Evolutionary conservation across 2,113 vertebrate genomes (phyloP), one percentile per base, ranked within the genome.

Genomic region (Proteles cristata): DNA sequence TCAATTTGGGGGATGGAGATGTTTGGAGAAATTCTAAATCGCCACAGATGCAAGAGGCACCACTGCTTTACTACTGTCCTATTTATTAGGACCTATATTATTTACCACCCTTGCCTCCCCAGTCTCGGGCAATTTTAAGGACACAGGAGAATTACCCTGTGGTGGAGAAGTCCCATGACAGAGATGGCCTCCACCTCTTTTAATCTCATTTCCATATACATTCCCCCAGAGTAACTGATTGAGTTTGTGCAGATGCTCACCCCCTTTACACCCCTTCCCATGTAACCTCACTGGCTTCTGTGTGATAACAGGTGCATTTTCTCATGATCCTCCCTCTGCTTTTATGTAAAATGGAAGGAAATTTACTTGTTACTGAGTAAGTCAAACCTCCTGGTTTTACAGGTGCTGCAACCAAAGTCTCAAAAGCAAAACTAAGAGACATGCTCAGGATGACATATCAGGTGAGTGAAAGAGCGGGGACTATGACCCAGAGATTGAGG

Each of bases 271-370:
- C 10, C 50, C 9, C 14, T 92, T 76, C 25, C 17, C 55, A 45
- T 3, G 6, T 90, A 95, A 26, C 15, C 31, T 63, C 9, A 0
- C 65, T 82, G 76, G 69, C 14, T 4, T 63, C 58, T 66, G 43
- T 39, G 69, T 25, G 9, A 26, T 61, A 53, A 79, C 17, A 88
- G 91, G 93, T 97, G 71, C 95, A 84, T 90, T 66, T 25, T 81
- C 89, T 77, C 28, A 7, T 10, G 28, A 6, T 2, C 74, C 15
- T 87, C 76, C 7, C 4, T 74, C n/a, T 50, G 43, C 17, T 50
- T 15, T 45, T 14, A 1, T 16, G 26, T 35, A 28, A 83, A 26
- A 43, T 25, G 53, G n/a, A 93, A 80, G 19, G 26, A 15, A 66
- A 11, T 58, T 77, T 4, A 55, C 55, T 33, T 71, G 3, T 58